Evolutionary conservation across 2,113 vertebrate species (phyloP).

Genomic region (Thomomys bottae): DNA sequence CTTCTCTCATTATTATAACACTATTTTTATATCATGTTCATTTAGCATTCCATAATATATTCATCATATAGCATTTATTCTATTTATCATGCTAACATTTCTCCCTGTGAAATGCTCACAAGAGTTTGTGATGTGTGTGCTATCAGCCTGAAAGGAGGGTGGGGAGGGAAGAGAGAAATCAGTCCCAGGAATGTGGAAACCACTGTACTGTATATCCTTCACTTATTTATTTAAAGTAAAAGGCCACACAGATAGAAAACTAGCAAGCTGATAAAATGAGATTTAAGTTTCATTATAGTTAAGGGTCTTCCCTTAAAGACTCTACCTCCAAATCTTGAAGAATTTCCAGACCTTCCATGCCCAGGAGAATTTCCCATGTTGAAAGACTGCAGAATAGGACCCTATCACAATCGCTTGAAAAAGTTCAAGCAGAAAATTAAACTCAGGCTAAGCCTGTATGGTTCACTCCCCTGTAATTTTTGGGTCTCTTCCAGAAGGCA

Average conservation of each 20-base stretch:
- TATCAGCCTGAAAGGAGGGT: background rate
- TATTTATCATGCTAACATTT: too few species aligned
- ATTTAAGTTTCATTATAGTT: slow-evolving; percentile 30
- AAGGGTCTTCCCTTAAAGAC: background rate
- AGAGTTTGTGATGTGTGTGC: slow-evolving; percentile 22
- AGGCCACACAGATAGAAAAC: slow-evolving; percentile 57
- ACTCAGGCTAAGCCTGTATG: slow-evolving; percentile 41
- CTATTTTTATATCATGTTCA: too few species aligned
- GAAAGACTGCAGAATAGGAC: slow-evolving; percentile 56
- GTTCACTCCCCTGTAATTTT: slow-evolving; percentile 50
- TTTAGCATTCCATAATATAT: too few species aligned
- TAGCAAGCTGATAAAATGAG: slow-evolving; percentile 28
- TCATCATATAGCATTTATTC: too few species aligned
- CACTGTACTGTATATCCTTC: slow-evolving; percentile 42
- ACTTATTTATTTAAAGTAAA: slow-evolving; percentile 54
- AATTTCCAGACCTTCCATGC: slow-evolving; percentile 48
- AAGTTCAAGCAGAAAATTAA: slow-evolving; percentile 61
- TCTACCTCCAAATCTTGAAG: background rate
- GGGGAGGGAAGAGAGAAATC: slow-evolving; percentile 15
- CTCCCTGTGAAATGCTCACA: too few species aligned
- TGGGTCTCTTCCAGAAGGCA: slow-evolving; percentile 74
- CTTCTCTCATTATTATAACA: too few species aligned
- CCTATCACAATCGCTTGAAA: slow-evolving; percentile 38
- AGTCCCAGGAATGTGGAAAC: slow-evolving; percentile 33
- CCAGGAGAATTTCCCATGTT: slow-evolving; percentile 52